A percentile compares a stretch with the other conserved stretches of the same genome.
Conservation (phyloP, 2,797 vertebrate species). For the Pantherophis alleghaniensis region DNA sequence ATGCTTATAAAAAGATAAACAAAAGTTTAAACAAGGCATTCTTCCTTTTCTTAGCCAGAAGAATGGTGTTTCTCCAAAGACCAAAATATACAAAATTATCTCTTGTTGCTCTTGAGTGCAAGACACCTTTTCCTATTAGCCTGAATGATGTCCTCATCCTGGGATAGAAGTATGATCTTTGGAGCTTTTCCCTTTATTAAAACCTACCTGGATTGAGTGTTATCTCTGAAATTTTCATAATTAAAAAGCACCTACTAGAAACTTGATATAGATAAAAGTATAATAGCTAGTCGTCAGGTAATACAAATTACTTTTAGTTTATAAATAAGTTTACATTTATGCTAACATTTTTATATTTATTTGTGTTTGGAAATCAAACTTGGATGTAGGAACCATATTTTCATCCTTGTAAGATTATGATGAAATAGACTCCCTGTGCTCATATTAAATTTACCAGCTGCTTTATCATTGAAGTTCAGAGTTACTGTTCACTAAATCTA, state of each 20-base stretch:
- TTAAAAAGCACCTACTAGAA: background rate
- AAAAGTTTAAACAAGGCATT: background rate
- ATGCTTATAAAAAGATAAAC: background rate
- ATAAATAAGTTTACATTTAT: constrained; percentile 20
- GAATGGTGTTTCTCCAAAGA: background rate
- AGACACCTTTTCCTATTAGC: background rate
- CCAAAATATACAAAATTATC: background rate
- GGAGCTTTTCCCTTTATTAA: background rate
- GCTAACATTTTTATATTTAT: constrained; percentile 18
- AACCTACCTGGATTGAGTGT: no score
- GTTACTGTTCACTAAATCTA: constrained; percentile 37
- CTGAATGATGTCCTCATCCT: background rate
- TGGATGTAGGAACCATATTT: background rate
- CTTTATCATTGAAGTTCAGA: constrained; percentile 40
- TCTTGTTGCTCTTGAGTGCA: background rate
- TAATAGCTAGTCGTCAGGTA: background rate
- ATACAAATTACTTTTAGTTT: constrained; percentile 24
- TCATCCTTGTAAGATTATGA: constrained; percentile 19
- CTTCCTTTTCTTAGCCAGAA: background rate
- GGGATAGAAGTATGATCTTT: background rate
- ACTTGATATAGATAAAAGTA: background rate
- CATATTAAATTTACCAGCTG: constrained; percentile 22
- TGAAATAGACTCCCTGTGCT: constrained; percentile 18
- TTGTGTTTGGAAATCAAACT: constrained; percentile 10
- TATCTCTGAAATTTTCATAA: background rate